A percentile compares a stretch with the other conserved stretches of the same genome.
phyloP scores from a whole-genome alignment of 2,113 vertebrate species.

The mouse (Mus musculus) region GRCm39 chrX:167011501-167012000 shows the following conservation, averaged over 20 bases:
- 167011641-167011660: background rate
- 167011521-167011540: conserved; percentile 14
- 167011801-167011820: background rate
- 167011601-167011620: background rate
- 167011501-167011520: conserved; percentile 35
- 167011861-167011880: background rate
- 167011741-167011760: no score
- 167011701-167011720: background rate
- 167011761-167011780: conserved; percentile 13
- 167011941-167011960: background rate
- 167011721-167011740: background rate
- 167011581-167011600: conserved; percentile 22
- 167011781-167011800: background rate
- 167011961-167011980: background rate
- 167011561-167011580: conserved; percentile 20
- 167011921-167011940: background rate
- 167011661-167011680: background rate
- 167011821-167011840: background rate
- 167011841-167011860: background rate
- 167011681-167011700: background rate
- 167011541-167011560: conserved; percentile 24
- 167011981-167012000: background rate
- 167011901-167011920: background rate
- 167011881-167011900: background rate
- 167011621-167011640: background rate